A percentile compares a stretch with the other conserved stretches of the same genome.
Conservation (phyloP, 1,140 invertebrate species). For the Nasonia longicornis region DNA sequence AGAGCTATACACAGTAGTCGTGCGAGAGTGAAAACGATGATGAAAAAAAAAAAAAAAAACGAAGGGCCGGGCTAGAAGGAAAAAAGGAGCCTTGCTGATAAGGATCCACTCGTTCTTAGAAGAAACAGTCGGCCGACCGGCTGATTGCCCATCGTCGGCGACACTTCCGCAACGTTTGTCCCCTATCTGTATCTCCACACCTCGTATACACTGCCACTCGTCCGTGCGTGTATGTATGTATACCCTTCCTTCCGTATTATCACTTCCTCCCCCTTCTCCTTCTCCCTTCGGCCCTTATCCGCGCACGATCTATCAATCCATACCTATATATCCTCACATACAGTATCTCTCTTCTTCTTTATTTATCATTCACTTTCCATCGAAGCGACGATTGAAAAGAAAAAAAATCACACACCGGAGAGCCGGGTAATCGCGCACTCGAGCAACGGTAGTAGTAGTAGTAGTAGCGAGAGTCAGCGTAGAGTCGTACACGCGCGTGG, state of each 20-base stretch:
- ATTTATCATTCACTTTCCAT: no score
- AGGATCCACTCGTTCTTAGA: not conserved
- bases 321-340: no score
- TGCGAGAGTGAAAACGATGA: not conserved
- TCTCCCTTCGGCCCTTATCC: no score
- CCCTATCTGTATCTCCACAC: not conserved
- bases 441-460: not conserved
- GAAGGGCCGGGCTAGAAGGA: not conserved
- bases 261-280: no score
- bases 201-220: not conserved
- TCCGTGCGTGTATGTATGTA: no score
- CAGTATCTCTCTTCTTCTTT: no score
- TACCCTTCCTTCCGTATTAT: no score
- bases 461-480: constrained; percentile 6
- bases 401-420: no score
- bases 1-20: not conserved
- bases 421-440: no score
- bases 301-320: no score
- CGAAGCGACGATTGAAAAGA: no score
- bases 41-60: not conserved
- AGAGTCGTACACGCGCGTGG: constrained; percentile 2
- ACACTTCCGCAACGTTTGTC: not conserved
- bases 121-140: not conserved
- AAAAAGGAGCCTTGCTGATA: not conserved
- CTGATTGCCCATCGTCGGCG: not conserved